phyloP scores from a whole-genome alignment of 1,140 invertebrate species.

The Drosophila kikkawai region DNA sequence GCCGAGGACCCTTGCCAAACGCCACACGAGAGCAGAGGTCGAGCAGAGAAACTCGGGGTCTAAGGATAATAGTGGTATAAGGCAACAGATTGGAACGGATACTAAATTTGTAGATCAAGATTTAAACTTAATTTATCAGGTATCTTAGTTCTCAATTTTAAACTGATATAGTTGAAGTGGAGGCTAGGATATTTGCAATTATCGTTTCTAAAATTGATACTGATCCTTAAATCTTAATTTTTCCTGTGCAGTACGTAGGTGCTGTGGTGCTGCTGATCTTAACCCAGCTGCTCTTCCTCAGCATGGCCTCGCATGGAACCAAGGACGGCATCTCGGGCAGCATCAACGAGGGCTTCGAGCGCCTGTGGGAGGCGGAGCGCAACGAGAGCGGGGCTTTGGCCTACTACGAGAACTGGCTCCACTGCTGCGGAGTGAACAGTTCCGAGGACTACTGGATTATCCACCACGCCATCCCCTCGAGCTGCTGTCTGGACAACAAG shows the following conservation, averaged over 20 bases:
- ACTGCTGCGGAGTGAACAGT: constrained; percentile 78
- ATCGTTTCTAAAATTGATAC: no score
- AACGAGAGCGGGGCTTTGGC: constrained; percentile 65
- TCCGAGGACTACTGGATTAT: constrained; percentile 67
- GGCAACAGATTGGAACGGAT: no score
- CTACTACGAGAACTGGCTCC: constrained; percentile 77
- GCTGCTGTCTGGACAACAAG: constrained; percentile 62
- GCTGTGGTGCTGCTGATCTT: constrained; percentile 66
- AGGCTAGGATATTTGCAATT: no score
- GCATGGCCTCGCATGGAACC: constrained; percentile 76
- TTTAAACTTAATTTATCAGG: no score
- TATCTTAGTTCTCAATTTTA: no score
- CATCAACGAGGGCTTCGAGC: constrained; percentile 74
- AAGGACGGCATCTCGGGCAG: constrained; percentile 77
- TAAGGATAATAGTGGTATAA: no score
- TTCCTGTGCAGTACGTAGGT: constrained; percentile 44
- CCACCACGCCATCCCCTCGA: constrained; percentile 63
- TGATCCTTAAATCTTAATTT: not conserved
- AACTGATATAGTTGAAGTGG: no score
- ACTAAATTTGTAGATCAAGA: no score
- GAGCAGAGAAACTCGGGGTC: no score
- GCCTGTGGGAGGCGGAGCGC: constrained; percentile 67
- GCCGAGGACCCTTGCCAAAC: no score
- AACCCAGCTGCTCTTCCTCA: constrained; percentile 67
- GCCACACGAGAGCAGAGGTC: no score